A percentile compares a stretch with the other conserved stretches of the same genome.
Evolutionary conservation across 2,113 vertebrate species (phyloP).

Genomic region (Myrmecobius fasciatus): DNA sequence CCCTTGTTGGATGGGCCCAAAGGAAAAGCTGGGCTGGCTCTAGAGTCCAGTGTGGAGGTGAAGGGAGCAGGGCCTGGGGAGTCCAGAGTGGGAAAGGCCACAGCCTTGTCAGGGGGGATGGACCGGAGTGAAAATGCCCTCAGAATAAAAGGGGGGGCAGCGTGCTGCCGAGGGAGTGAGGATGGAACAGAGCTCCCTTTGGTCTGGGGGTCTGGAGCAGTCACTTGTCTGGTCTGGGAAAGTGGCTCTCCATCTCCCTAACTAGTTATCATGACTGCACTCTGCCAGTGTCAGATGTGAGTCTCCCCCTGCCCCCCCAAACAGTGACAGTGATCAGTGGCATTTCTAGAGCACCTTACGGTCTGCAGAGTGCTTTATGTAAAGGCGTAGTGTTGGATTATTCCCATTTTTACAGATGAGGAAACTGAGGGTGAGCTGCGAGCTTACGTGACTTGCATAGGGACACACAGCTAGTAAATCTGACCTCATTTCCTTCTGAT

Average conservation of each 20-base stretch:
- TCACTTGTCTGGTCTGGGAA: not conserved
- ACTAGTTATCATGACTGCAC: not conserved
- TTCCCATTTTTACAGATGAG: not conserved
- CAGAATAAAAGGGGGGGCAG: not conserved
- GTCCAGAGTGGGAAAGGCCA: not conserved
- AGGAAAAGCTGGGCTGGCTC: not conserved
- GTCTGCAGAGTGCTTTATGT: not conserved
- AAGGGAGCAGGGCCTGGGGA: not conserved
- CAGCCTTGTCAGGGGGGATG: not conserved
- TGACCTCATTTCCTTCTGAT: not conserved
- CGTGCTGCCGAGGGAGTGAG: not conserved
- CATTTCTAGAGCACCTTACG: not conserved
- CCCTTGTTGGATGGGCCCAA: not conserved
- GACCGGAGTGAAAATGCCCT: not conserved
- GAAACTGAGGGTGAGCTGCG: not conserved
- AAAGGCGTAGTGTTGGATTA: not conserved
- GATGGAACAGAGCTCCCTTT: conserved; percentile 1
- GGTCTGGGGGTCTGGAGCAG: not conserved
- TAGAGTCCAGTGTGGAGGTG: not conserved
- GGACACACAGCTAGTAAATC: not conserved
- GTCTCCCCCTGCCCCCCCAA: too few species aligned
- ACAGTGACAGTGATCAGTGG: too few species aligned
- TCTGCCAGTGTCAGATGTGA: too few species aligned
- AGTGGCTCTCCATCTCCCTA: not conserved
- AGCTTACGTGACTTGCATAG: not conserved